Evolutionary conservation across 2,888 invertebrate genomes (phyloP).

Genomic region (Agriopis marginaria): DNA sequence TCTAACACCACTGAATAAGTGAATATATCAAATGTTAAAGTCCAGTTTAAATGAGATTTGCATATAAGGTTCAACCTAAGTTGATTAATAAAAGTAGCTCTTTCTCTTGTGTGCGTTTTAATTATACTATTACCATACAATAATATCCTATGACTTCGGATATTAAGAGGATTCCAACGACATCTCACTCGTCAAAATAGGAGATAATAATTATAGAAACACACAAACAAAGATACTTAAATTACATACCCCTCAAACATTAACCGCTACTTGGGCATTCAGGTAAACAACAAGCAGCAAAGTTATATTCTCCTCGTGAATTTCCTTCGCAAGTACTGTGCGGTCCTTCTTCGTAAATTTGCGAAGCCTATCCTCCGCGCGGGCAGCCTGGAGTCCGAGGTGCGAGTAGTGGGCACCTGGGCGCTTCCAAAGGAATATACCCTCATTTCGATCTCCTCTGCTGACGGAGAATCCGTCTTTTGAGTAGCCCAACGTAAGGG

Average conservation of each 20-base stretch:
- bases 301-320: constrained; percentile 25
- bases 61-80: no score
- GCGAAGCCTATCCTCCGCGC: constrained; percentile 62
- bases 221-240: no score
- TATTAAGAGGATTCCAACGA: not conserved
- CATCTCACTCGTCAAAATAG: no score
- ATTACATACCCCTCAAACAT: not conserved
- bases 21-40: no score
- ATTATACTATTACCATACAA: no score
- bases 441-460: constrained; percentile 73
- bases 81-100: no score
- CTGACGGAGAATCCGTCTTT: constrained; percentile 72
- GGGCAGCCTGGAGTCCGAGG: constrained; percentile 53
- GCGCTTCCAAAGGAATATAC: constrained; percentile 72
- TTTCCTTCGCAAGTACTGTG: constrained; percentile 39
- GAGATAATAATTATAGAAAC: not conserved
- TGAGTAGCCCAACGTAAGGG: constrained; percentile 79
- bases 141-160: no score
- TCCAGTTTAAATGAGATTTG: no score
- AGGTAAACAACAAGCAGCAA: not conserved
- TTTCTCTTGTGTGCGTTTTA: no score
- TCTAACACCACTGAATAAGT: no score
- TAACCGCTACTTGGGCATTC: not conserved
- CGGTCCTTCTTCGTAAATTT: constrained; percentile 48
- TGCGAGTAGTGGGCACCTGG: constrained; percentile 39